Percentiles rank a stretch among this genome's conserved stretches.
Evolutionary conservation across 1,140 invertebrate species (phyloP).

Genomic region (Apis florea): DNA sequence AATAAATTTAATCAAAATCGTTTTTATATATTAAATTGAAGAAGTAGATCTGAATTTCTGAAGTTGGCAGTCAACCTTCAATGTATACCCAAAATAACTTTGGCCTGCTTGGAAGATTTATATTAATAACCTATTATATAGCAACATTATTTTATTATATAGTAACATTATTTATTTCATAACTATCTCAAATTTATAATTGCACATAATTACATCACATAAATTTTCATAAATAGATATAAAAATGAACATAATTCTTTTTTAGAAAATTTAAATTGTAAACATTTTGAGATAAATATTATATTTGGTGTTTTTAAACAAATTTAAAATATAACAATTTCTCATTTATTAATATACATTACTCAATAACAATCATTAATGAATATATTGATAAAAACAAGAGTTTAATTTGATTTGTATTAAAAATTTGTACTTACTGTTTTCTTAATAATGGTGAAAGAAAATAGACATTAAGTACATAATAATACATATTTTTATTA

Average conservation of each 20-base stretch:
- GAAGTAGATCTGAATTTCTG: conserved; percentile 19
- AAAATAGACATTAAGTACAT: conserved; percentile 7
- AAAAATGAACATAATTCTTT: neutral
- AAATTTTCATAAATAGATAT: neutral
- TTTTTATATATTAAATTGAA: conserved; percentile 10
- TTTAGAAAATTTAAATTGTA: neutral
- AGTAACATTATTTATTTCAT: neutral
- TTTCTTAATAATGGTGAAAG: conserved; percentile 24
- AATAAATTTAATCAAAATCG: conserved; percentile 43
- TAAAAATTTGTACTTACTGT: conserved; percentile 36
- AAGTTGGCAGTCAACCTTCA: conserved; percentile 34
- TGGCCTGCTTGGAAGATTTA: conserved; percentile 45
- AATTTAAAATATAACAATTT: neutral
- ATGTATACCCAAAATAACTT: conserved; percentile 56
- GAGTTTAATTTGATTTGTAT: neutral
- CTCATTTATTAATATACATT: neutral
- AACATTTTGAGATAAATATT: neutral
- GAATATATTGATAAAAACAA: neutral
- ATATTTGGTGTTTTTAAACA: neutral
- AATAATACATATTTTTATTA: neutral
- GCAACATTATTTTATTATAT: conserved; percentile 2
- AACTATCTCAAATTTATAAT: neutral
- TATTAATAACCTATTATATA: conserved; percentile 56
- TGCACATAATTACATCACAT: neutral
- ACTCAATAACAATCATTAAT: neutral